Conservation (phyloP, 1,140 invertebrate species). For the Formica selysi region DNA sequence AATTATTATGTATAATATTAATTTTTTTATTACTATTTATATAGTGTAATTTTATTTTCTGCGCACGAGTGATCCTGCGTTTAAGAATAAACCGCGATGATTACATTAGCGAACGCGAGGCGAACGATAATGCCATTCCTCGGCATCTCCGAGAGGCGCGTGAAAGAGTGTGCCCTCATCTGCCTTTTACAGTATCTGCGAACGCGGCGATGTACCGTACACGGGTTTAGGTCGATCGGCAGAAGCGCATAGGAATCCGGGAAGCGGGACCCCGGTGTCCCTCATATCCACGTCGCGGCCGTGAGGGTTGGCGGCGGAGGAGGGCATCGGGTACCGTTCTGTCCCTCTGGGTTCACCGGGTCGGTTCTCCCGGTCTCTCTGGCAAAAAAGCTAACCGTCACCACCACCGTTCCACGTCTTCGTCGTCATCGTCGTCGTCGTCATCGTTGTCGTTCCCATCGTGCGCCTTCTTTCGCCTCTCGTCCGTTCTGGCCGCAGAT, state of each 20-base stretch:
- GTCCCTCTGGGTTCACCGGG: slow-evolving; percentile 73
- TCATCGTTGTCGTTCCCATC: slow-evolving; percentile 59
- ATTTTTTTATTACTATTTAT: slow-evolving; percentile 1
- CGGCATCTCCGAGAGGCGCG: not conserved
- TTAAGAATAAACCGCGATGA: not conserved
- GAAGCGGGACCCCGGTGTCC: slow-evolving; percentile 72
- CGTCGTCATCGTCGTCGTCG: slow-evolving; percentile 49
- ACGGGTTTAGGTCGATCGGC: slow-evolving; percentile 57
- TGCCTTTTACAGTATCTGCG: not conserved
- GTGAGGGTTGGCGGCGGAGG: slow-evolving; percentile 68
- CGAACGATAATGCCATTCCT: slow-evolving; percentile 34
- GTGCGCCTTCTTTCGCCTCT: not conserved
- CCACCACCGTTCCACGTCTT: slow-evolving; percentile 50
- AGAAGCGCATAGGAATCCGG: slow-evolving; percentile 72
- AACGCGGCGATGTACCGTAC: slow-evolving; percentile 52
- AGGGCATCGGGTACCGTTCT: slow-evolving; percentile 75
- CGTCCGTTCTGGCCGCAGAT: not conserved
- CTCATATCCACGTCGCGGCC: slow-evolving; percentile 69
- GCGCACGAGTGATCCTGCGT: not conserved
- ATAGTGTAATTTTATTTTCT: not conserved
- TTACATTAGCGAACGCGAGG: not conserved
- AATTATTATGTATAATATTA: too few species aligned
- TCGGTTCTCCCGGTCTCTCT: slow-evolving; percentile 69
- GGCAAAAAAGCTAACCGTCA: slow-evolving; percentile 66
- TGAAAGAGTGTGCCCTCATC: not conserved